Evolutionary conservation across 2,888 invertebrate genomes (phyloP), one percentile per base, ranked within the genome.

Genomic region (Macrosiphum euphorbiae): DNA sequence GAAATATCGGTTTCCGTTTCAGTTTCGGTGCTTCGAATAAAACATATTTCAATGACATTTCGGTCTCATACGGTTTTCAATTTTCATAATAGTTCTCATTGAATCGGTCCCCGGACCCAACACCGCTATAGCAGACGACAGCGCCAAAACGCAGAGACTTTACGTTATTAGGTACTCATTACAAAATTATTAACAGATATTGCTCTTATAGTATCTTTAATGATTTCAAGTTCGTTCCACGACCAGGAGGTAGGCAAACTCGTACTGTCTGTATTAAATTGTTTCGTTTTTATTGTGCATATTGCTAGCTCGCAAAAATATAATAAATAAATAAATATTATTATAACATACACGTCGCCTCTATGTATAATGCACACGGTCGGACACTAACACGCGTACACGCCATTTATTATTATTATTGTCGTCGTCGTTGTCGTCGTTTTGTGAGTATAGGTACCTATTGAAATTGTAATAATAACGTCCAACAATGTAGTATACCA

Each of bases 391-490:
- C 44, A 44, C 44, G 44, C 85, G 86, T 86, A n/a, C 28, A 44
- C 86, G 44, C 13, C 44, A 41, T 44, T 44, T 86, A 86, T 44
- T 86, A 47, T 41, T 85, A 85, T 85, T 85, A 24, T 85, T 52
- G 52, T 52, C 16, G 52, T 16, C 52, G 67, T 67, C 67, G 67
- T 67, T 35, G 52, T 16, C 52, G 67, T 67, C 67, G 67, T 67
- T 35, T 67, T 67, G 67, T 67, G 67, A 67, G n/a, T 16, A 67
- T 67, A 67, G 67, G 67, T 67, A 67, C 67, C 67, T 78, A 78
- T 78, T 78, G 78, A 78, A 78, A 78, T 78, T 20, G 35, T 35
- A 78, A 78, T 78, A 78, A 78, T 78, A 78, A 78, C 35, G 35
- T 78, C 35, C 78, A 28, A 86, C 47, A 86, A 47, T 86, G 44